These are phyloP conservation scores for Labeo rohita DNA, from an alignment of 2,113 vertebrate genomes.

Conservation along the genomic window DNA sequence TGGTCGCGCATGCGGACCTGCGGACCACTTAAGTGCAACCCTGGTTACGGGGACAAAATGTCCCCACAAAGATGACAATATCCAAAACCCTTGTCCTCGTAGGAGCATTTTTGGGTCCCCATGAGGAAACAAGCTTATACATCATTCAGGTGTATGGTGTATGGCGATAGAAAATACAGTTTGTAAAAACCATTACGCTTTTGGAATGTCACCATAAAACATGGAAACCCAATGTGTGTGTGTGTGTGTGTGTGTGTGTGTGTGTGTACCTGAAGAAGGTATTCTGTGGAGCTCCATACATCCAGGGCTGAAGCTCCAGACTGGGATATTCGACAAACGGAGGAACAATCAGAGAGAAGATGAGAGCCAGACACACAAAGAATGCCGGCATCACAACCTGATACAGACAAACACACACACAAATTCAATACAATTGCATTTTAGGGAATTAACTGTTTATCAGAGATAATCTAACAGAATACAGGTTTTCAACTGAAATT, in stretches of 20 bases:
- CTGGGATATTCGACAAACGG: slow-evolving; percentile 91
- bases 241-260: slow-evolving; percentile 36
- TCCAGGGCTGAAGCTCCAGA: slow-evolving; percentile 96
- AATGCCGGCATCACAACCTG: slow-evolving; percentile 92
- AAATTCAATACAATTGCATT: background rate
- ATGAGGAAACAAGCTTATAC: too few species aligned
- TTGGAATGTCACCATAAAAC: too few species aligned
- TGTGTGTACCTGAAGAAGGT: slow-evolving; percentile 89
- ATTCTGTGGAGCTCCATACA: slow-evolving; percentile 88
- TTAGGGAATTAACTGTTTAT: background rate
- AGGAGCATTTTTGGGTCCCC: too few species aligned
- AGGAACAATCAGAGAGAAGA: slow-evolving; percentile 96
- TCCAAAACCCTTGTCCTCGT: too few species aligned
- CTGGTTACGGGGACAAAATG: too few species aligned
- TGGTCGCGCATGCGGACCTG: too few species aligned
- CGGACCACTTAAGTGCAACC: too few species aligned
- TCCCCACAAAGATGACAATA: too few species aligned
- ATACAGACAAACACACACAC: slow-evolving; percentile 43
- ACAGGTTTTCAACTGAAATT: background rate
- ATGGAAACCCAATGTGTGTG: too few species aligned
- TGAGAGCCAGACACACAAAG: slow-evolving; percentile 93
- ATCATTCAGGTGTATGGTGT: too few species aligned
- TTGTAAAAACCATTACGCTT: too few species aligned
- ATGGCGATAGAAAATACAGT: too few species aligned
- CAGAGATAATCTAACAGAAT: background rate